Conservation (phyloP, 2,797 vertebrate genomes). For the Macropus fuliginosus region DNA sequence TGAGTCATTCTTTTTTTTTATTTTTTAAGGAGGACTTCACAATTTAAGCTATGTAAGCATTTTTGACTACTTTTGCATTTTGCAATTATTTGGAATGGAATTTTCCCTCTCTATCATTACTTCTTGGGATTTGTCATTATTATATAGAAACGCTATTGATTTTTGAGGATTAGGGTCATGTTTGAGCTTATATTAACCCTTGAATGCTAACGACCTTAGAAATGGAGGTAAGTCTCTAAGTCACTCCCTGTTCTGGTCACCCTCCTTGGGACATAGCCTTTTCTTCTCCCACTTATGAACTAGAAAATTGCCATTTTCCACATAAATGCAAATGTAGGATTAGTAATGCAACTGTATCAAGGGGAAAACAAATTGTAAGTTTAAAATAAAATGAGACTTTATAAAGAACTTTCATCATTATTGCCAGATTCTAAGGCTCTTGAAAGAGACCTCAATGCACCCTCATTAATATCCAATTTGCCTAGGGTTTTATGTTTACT, state of each 20-base stretch:
- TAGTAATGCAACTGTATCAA: neutral
- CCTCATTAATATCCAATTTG: neutral
- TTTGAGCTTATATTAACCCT: slow-evolving; percentile 46
- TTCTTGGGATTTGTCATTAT: neutral
- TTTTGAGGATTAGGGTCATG: neutral
- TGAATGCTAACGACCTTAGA: slow-evolving; percentile 35
- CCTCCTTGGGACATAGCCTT: neutral
- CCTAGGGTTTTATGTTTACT: neutral
- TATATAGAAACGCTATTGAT: no score
- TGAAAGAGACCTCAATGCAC: neutral
- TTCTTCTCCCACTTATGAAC: neutral
- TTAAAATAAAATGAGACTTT: neutral
- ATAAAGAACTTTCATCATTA: neutral
- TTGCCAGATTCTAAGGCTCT: neutral
- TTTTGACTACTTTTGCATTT: neutral
- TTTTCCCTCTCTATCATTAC: neutral
- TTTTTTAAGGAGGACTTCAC: no score
- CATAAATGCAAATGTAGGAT: neutral
- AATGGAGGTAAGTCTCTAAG: neutral
- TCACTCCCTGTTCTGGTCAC: neutral
- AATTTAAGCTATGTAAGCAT: no score
- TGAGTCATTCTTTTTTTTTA: neutral
- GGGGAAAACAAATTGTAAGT: neutral
- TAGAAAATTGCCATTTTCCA: neutral
- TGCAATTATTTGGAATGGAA: neutral